Evolutionary conservation across 2,797 vertebrate species (phyloP).

Genomic region (Crocodylus rhombifer): DNA sequence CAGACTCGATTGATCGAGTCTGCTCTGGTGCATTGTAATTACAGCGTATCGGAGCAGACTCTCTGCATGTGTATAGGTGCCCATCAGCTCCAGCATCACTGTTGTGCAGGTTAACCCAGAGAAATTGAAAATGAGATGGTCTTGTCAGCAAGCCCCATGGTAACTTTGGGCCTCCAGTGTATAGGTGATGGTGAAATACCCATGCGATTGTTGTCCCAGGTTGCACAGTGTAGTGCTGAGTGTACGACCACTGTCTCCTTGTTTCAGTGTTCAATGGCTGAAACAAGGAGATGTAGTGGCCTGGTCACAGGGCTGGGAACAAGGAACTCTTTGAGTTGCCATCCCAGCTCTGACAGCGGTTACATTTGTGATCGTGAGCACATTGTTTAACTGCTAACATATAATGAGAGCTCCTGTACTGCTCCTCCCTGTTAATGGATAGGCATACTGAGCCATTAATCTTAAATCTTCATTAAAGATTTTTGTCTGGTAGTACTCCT

Average conservation of each 20-base stretch:
- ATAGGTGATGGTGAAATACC: not conserved
- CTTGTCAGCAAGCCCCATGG: too few relatives aligned
- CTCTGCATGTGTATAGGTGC: too few relatives aligned
- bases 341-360: not conserved
- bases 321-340: not conserved
- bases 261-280: not conserved
- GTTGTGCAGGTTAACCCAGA: not conserved
- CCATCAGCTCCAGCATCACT: not conserved
- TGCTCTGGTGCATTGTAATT: too few relatives aligned
- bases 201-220: not conserved
- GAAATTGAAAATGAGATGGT: too few relatives aligned
- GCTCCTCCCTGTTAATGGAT: not conserved
- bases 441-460: not conserved
- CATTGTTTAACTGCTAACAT: not conserved
- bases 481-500: not conserved
- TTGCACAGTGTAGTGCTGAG: not conserved
- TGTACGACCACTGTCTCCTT: not conserved
- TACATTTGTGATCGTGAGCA: not conserved
- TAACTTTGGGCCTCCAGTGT: not conserved
- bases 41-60: too few relatives aligned
- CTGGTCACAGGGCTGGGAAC: not conserved
- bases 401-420: not conserved
- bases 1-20: too few relatives aligned
- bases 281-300: not conserved
- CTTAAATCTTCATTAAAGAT: not conserved